phyloP scores from a whole-genome alignment of 2,113 vertebrate genomes.

The Psephotus haematonotus region DNA sequence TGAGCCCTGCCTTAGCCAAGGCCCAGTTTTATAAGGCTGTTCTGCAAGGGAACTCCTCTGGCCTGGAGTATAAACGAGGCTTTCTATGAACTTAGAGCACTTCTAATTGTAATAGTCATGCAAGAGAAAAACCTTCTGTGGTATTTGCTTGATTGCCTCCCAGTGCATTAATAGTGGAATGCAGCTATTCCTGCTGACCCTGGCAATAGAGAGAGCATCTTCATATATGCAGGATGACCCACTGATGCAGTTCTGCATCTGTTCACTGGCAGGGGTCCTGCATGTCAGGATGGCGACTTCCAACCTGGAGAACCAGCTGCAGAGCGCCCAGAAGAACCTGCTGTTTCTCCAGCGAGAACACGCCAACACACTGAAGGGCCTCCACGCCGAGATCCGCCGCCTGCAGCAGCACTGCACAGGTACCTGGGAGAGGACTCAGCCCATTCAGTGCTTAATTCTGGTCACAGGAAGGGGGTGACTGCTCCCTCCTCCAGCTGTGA shows the following conservation, averaged over 20 bases:
- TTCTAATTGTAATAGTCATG: not conserved
- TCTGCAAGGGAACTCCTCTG: not conserved
- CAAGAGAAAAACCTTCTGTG: not conserved
- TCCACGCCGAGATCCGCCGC: slow-evolving; percentile 90
- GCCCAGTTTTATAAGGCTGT: not conserved
- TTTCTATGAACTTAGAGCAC: not conserved
- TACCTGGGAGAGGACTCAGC: not conserved
- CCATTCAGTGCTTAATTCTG: rapidly evolving
- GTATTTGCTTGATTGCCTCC: not conserved
- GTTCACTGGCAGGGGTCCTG: slow-evolving; percentile 32
- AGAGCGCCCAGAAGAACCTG: slow-evolving; percentile 96
- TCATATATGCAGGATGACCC: rapidly evolving
- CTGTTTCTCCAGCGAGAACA: slow-evolving; percentile 96
- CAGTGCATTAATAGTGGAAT: rapidly evolving
- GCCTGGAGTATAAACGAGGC: not conserved
- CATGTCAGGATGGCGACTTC: slow-evolving; percentile 85
- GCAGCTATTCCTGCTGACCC: not conserved
- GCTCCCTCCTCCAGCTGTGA: not conserved
- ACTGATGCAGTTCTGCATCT: rapidly evolving
- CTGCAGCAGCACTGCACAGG: slow-evolving; percentile 97
- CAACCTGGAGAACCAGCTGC: slow-evolving; percentile 94
- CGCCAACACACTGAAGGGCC: slow-evolving; percentile 87
- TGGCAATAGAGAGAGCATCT: too few relatives aligned
- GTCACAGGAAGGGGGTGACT: rapidly evolving
- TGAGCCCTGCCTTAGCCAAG: not conserved